phyloP scores from a whole-genome alignment of 2,888 invertebrate genomes.

The Drosophila neutralis region DNA sequence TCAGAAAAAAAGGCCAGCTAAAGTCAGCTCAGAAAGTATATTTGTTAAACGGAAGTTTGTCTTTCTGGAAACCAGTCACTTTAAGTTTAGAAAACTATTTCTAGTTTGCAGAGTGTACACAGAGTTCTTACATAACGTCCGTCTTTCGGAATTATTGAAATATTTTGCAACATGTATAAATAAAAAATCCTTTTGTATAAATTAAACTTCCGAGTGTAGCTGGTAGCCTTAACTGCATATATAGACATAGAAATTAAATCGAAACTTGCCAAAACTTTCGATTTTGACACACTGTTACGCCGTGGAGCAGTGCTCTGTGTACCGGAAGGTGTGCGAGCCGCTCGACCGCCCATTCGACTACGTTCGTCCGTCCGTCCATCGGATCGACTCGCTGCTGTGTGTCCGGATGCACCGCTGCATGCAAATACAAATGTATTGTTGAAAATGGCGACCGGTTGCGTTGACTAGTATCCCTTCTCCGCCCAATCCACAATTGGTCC shows the following conservation, averaged over 20 bases:
- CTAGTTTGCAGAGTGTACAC: neutral
- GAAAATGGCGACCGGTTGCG: constrained; percentile 77
- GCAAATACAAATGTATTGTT: constrained; percentile 81
- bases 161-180: no score
- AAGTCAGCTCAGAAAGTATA: no score
- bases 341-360: constrained; percentile 64
- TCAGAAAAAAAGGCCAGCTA: neutral
- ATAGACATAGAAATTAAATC: neutral
- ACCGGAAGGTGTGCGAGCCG: constrained; percentile 76
- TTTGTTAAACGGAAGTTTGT: no score
- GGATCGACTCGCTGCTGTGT: constrained; percentile 55
- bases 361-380: constrained; percentile 40
- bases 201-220: neutral
- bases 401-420: constrained; percentile 75
- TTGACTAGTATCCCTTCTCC: constrained; percentile 47
- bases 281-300: constrained; percentile 28
- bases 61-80: accelerated
- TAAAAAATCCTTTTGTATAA: neutral
- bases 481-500: constrained; percentile 6
- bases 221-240: no score
- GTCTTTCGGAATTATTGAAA: neutral
- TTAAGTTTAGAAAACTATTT: neutral
- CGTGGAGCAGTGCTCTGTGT: constrained; percentile 56
- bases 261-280: neutral
- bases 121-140: neutral